These are phyloP conservation scores for Syncerus caffer DNA, from an alignment of 2,797 vertebrate species.

Conservation along the genomic window DNA sequence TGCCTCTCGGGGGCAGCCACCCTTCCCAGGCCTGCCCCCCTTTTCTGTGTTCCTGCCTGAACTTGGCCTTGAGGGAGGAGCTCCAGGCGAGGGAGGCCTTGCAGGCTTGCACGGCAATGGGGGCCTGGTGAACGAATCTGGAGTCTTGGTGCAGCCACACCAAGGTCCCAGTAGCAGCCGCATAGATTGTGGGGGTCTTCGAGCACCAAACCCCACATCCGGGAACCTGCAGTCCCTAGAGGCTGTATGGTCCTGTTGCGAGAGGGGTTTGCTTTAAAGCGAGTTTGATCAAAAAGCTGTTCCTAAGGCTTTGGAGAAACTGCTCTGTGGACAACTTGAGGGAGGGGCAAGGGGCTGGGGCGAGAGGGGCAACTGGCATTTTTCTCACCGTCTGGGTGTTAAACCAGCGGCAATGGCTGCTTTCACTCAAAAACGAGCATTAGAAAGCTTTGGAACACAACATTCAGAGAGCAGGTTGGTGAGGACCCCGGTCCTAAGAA, in stretches of 20 bases:
- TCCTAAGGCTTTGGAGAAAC: background rate
- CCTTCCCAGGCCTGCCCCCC: background rate
- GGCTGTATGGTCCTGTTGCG: background rate
- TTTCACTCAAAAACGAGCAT: background rate
- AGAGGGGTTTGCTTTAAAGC: background rate
- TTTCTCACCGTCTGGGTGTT: background rate
- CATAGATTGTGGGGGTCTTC: background rate
- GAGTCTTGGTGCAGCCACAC: background rate
- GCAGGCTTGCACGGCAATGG: background rate
- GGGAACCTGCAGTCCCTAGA: background rate
- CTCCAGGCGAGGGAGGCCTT: background rate
- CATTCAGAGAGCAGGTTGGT: background rate
- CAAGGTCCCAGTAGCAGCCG: background rate
- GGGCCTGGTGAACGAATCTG: background rate
- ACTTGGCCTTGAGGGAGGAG: background rate
- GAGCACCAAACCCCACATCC: no score
- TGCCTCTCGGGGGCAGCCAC: background rate
- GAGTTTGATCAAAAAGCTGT: background rate
- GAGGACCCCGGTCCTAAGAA: background rate
- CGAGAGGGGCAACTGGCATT: background rate
- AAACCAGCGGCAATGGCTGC: background rate
- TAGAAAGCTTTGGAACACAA: no score
- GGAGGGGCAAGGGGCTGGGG: accelerated
- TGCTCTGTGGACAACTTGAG: accelerated
- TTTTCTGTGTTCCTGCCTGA: background rate